These are phyloP conservation scores for Eunapius fragilis DNA, from an alignment of 37 sponge, comb jelly and placozoan genomes.

Conservation along the genomic window DNA sequence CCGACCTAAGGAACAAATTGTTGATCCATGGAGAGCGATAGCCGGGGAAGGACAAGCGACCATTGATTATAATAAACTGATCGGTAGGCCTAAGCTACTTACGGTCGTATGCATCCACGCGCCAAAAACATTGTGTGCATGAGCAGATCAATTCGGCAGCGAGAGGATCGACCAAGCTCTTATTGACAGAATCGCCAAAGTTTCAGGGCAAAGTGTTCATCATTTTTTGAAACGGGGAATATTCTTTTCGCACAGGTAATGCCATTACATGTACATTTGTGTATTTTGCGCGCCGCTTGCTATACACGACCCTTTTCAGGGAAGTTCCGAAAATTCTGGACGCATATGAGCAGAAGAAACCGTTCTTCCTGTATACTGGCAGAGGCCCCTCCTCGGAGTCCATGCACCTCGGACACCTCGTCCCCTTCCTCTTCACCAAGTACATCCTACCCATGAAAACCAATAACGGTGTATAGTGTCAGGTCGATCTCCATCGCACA, in stretches of 20 bases:
- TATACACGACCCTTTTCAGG: slow-evolving; percentile 13
- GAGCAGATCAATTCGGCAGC: slow-evolving; percentile 69
- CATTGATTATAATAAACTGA: slow-evolving; percentile 68
- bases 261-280: neutral
- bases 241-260: slow-evolving; percentile 87
- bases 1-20: slow-evolving; percentile 35
- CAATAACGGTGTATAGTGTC: neutral
- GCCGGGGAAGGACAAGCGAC: slow-evolving; percentile 45
- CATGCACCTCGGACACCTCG: slow-evolving; percentile 90
- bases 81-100: slow-evolving; percentile 1
- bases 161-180: slow-evolving; percentile 34
- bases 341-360: slow-evolving; percentile 71
- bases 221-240: slow-evolving; percentile 71
- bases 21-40: slow-evolving; percentile 51
- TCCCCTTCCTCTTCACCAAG: slow-evolving; percentile 94
- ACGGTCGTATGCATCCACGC: too few species aligned
- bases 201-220: slow-evolving; percentile 57
- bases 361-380: slow-evolving; percentile 92
- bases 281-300: too few species aligned
- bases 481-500: slow-evolving; percentile 37
- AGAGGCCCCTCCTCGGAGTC: slow-evolving; percentile 89
- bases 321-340: slow-evolving; percentile 64
- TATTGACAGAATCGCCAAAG: slow-evolving; percentile 49
- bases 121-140: too few species aligned
- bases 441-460: slow-evolving; percentile 11